Evolutionary conservation across 2,888 invertebrate species (phyloP), one percentile per base, ranked within the genome.

Genomic region (Ypsolopha scabrella): DNA sequence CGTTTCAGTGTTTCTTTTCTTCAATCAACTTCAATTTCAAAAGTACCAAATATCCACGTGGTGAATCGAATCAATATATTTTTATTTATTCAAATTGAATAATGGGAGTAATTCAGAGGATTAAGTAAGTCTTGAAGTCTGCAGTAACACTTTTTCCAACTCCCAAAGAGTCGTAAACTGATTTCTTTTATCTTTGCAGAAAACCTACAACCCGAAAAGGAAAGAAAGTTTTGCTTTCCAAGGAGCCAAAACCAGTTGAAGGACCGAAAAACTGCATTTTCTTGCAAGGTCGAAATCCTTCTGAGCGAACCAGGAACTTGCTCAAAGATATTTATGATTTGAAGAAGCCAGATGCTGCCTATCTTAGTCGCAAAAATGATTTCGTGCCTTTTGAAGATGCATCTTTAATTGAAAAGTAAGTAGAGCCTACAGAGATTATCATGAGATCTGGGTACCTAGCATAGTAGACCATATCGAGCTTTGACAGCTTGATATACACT

Each of bases 301-400:
- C 93, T 54, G 92, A 93, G 46, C 86, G 88, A 43, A 89, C 92
- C 0, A 87, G 91, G 52, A 88, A 90, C 55, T 88, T 93, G 39
- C 85, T 98, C 68, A 96, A 95, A 78, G 97, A 99, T 80, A 75
- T 98, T 77, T 93, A 93, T 65, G 88, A 92, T 64, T 75, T 98
- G 35, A 97, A 96, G 70, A 97, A 96, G 67, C 96, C 96, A 7
- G 89, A 96, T 64, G 92, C 92, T 0, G 90, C 91, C 7, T 91
- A 92, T 60, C 77, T 95, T 41, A 89, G 87, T 24, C 89, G 93
- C 54, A 96, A 95, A 71, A 95, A 98, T 86, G 95, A 96, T 58
- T 90, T 97, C 55, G 90, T 95, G 13, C 95, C 98, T 0, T 98
- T 99, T 79, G 99, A 99, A 82, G 94, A 98, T 82, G 87, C 91